Percentiles rank a stretch among this genome's conserved stretches.
phyloP scores from a whole-genome alignment of 1,140 invertebrate species.

The Bacillus rossius region DNA sequence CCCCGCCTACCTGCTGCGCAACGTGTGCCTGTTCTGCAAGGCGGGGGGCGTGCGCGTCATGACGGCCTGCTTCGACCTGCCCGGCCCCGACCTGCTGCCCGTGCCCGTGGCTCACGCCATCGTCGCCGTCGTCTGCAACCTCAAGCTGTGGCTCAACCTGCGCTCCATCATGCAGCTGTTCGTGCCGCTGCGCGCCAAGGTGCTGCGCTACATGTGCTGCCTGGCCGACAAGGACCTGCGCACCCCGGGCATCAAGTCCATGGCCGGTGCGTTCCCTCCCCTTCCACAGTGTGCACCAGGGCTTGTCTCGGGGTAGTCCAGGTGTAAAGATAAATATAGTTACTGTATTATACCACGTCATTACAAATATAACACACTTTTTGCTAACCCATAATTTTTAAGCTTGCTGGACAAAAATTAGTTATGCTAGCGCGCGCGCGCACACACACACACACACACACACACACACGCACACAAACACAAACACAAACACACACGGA shows the following conservation, averaged over 20 bases:
- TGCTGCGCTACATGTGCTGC: constrained; percentile 90
- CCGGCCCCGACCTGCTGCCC: constrained; percentile 67
- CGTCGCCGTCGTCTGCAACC: constrained; percentile 84
- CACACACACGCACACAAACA: too few relatives aligned
- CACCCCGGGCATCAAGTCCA: constrained; percentile 77
- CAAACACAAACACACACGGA: too few relatives aligned
- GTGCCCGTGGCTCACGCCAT: constrained; percentile 85
- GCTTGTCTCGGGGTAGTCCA: too few relatives aligned
- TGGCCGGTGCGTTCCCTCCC: constrained; percentile 75
- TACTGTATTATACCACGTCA: neutral
- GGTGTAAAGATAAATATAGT: too few relatives aligned
- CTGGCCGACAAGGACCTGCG: constrained; percentile 86
- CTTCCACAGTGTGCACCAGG: too few relatives aligned
- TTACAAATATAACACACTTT: too few relatives aligned
- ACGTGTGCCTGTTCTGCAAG: constrained; percentile 84
- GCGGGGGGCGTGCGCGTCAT: constrained; percentile 81
- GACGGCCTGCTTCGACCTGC: constrained; percentile 73
- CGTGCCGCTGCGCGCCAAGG: constrained; percentile 75
- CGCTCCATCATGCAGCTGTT: constrained; percentile 82
- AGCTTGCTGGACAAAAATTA: too few relatives aligned
- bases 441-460: too few relatives aligned
- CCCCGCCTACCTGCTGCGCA: constrained; percentile 79
- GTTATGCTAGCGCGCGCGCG: too few relatives aligned
- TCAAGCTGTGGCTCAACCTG: constrained; percentile 92
- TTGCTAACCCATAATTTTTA: too few relatives aligned